Percentiles rank a stretch among this genome's conserved stretches.
Evolutionary conservation across 2,888 invertebrate genomes (phyloP).

Genomic region (Athalia circularis): DNA sequence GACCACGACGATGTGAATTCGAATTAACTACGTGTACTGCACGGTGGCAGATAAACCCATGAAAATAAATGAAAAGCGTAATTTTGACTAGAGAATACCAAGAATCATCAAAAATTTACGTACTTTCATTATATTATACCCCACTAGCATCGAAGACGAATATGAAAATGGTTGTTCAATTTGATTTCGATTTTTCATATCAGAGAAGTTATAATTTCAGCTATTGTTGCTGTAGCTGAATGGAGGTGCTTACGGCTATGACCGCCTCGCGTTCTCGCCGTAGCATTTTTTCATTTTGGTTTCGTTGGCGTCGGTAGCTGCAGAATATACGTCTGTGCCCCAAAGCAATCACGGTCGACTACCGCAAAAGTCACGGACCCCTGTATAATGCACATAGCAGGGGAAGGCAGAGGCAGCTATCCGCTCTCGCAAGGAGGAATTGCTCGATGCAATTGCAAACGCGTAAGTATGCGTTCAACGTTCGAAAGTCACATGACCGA

Average conservation of each 20-base stretch:
- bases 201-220: too few relatives aligned
- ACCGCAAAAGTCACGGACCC: slow-evolving; percentile 37
- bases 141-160: too few relatives aligned
- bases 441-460: slow-evolving; percentile 36
- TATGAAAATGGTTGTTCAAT: too few relatives aligned
- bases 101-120: too few relatives aligned
- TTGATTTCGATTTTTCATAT: too few relatives aligned
- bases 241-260: too few relatives aligned
- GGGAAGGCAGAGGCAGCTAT: too few relatives aligned
- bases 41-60: not conserved
- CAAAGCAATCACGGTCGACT: slow-evolving; percentile 37
- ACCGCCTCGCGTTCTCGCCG: not conserved
- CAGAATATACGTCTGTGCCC: slow-evolving; percentile 38
- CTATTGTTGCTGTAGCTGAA: too few relatives aligned
- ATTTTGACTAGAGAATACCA: not conserved
- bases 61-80: not conserved
- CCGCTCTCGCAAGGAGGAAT: slow-evolving; percentile 7
- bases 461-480: slow-evolving; percentile 33
- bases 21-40: not conserved
- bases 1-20: too few relatives aligned
- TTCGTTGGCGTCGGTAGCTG: slow-evolving; percentile 9
- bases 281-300: not conserved
- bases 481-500: slow-evolving; percentile 19
- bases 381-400: not conserved
- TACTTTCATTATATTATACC: too few relatives aligned